phyloP scores from a whole-genome alignment of 1,140 invertebrate species.

The Cherax quadricarinatus region DNA sequence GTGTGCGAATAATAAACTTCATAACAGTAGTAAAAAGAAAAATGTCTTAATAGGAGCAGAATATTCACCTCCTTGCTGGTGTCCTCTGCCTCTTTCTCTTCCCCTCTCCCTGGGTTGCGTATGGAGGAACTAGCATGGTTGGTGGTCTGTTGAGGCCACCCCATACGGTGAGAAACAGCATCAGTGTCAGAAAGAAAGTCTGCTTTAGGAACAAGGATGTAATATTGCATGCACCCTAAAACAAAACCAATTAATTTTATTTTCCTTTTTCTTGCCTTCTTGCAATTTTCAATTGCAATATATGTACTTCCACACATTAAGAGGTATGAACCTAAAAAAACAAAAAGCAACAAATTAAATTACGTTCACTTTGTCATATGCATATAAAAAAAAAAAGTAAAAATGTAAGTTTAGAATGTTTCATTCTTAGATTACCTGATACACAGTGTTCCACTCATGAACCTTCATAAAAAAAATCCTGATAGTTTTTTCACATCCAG shows the following conservation, averaged over 20 bases:
- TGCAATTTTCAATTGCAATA: background rate
- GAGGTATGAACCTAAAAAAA: too few relatives aligned
- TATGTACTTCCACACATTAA: background rate
- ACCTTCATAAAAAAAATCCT: too few relatives aligned
- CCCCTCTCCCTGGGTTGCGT: slow-evolving; percentile 27
- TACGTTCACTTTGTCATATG: too few relatives aligned
- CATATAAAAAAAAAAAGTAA: too few relatives aligned
- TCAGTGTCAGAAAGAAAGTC: slow-evolving; percentile 64
- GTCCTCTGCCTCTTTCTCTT: slow-evolving; percentile 52
- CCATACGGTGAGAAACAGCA: slow-evolving; percentile 54
- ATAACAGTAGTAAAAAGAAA: slow-evolving; percentile 4
- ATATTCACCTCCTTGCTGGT: slow-evolving; percentile 64
- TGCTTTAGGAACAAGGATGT: slow-evolving; percentile 39
- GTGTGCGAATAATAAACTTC: background rate
- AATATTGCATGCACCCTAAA: background rate
- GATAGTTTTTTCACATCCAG: too few relatives aligned
- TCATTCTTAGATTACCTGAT: too few relatives aligned
- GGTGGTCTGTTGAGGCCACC: slow-evolving; percentile 46
- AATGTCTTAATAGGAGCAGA: slow-evolving; percentile 51
- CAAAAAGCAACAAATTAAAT: too few relatives aligned
- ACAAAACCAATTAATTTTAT: slow-evolving; percentile 1
- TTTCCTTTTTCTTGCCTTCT: background rate
- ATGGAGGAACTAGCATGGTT: slow-evolving; percentile 53
- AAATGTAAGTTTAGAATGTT: too few relatives aligned
- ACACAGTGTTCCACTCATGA: too few relatives aligned